Percentiles rank a stretch among this genome's conserved stretches.
These are phyloP conservation scores for Aspidiotus destructor DNA, from an alignment of 2,888 invertebrate species.

Conservation along the genomic window DNA sequence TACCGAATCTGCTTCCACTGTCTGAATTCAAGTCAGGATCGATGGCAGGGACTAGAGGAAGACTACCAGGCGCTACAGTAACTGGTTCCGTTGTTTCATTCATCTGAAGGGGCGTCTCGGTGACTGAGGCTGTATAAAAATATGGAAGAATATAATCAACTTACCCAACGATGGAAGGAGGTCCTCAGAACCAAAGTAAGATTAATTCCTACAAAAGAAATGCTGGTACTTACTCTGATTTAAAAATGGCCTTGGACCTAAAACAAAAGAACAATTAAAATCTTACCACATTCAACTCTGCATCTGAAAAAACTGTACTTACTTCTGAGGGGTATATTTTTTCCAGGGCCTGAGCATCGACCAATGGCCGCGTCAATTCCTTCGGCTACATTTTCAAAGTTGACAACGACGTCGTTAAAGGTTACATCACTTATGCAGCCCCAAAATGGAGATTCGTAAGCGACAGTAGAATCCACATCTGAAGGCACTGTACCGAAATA, in stretches of 20 bases:
- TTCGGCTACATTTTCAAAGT: constrained; percentile 62
- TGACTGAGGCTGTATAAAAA: constrained; percentile 38
- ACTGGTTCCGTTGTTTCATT: constrained; percentile 38
- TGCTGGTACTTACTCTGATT: no score
- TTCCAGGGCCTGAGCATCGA: constrained; percentile 45
- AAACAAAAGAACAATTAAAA: no score
- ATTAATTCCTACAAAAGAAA: no score
- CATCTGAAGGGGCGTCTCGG: constrained; percentile 2
- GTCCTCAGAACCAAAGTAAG: no score
- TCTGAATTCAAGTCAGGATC: constrained; percentile 46
- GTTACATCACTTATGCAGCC: constrained; percentile 93
- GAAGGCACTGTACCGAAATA: constrained; percentile 78
- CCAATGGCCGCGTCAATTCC: constrained; percentile 52
- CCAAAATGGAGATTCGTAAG: constrained; percentile 56
- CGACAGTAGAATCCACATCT: constrained; percentile 39
- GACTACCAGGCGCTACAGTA: constrained; percentile 45
- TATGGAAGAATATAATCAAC: constrained; percentile 14
- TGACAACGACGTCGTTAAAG: constrained; percentile 68
- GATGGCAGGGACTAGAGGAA: constrained; percentile 47
- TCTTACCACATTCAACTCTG: no score
- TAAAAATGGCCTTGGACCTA: no score
- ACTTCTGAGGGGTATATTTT: constrained; percentile 34
- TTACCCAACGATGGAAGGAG: neutral
- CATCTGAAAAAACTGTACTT: no score
- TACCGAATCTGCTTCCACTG: constrained; percentile 56